Evolutionary conservation across 2,888 invertebrate genomes (phyloP), one percentile per base, ranked within the genome.

Genomic region (Pachydiplax longipennis): DNA sequence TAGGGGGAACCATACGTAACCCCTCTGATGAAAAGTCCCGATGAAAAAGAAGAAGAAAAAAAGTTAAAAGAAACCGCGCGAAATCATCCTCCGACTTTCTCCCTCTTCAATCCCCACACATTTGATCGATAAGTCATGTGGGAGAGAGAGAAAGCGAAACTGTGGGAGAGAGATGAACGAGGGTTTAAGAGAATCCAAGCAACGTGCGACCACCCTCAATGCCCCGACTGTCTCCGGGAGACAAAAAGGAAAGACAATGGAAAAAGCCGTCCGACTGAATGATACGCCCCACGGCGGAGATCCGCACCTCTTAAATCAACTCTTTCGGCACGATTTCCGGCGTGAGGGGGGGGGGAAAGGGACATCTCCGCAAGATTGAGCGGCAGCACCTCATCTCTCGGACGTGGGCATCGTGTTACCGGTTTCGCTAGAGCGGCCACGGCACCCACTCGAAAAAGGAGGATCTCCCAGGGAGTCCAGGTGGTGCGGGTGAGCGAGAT

Each of bases 371-470:
- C n/a, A 31, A 73, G 73, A 73, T 73, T 25, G 73, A 73, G 31
- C 73, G 73, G 31, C 73, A 73, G 73, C 73, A 31, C 73, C 73
- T 73, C 73, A 25, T 73, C 25, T 25, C 31, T 31, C 13, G 73
- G 73, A 73, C 73, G 73, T 65, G 65, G 65, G 65, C 73, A 73
- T 73, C 61, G 37, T 61, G 87, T 87, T 58, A 87, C 61, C 61
- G 87, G 87, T 87, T 61, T 87, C 87, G 87, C 87, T 61, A 87
- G 37, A 87, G 61, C 61, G 87, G 58, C 35, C 73, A 73, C 25
- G 73, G 73, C 73, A 73, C 73, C 73, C 73, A 22, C n/a, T 61
- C 61, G 61, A 61, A 61, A 61, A 61, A 61, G 61, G 65, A 65
- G 31, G 31, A 73, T 73, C 73, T 73, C 73, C 73, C 73, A 25